These are phyloP conservation scores for Rynchops niger DNA, from an alignment of 2,113 vertebrate genomes.

Conservation along the genomic window DNA sequence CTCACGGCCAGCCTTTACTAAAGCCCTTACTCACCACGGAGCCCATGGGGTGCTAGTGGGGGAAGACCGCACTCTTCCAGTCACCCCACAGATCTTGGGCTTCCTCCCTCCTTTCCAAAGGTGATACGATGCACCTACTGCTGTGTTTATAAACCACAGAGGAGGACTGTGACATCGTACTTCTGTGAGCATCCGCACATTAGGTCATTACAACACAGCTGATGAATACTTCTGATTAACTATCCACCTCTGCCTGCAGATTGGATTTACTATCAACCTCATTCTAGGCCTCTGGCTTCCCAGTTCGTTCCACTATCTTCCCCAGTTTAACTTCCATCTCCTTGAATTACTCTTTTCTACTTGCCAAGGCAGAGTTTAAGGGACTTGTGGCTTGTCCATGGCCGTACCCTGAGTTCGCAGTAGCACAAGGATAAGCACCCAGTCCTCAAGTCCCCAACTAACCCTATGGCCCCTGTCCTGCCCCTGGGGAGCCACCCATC, in stretches of 20 bases:
- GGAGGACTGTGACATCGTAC: not conserved
- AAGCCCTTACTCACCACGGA: not conserved
- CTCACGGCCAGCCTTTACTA: not conserved
- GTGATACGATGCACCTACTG: not conserved
- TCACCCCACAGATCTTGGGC: not conserved
- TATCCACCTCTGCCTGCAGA: not conserved
- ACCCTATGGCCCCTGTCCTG: not conserved
- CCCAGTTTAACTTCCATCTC: not conserved
- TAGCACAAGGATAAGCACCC: fast-evolving
- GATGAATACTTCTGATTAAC: not conserved
- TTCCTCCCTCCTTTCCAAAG: not conserved
- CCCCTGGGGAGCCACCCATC: not conserved
- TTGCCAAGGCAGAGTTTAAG: not conserved
- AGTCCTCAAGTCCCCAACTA: not conserved
- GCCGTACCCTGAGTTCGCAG: fast-evolving
- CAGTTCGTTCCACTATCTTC: not conserved
- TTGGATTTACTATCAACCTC: not conserved
- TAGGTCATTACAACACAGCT: not conserved
- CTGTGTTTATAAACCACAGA: not conserved
- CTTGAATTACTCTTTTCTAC: not conserved
- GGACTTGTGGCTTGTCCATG: not conserved
- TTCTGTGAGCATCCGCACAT: not conserved
- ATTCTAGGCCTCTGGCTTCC: not conserved
- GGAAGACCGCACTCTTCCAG: not conserved
- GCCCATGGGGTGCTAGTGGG: too few relatives aligned